phyloP scores from a whole-genome alignment of 2,888 invertebrate species.

The Hemistola chrysoprasaria region DNA sequence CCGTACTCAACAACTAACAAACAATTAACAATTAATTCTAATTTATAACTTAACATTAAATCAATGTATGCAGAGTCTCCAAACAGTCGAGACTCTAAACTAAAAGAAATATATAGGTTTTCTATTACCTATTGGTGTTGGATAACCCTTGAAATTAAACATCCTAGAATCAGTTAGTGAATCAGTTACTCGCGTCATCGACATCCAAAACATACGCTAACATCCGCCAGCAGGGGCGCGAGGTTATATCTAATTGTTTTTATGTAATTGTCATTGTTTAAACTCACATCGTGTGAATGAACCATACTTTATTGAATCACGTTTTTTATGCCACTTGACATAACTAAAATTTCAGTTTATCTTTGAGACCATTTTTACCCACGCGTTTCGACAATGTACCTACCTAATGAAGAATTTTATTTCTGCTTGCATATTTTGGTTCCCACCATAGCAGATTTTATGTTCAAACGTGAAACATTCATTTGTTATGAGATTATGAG shows the following conservation, averaged over 20 bases:
- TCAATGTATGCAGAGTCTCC: too few relatives aligned
- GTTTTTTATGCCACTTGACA: conserved; percentile 33
- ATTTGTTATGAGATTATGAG: conserved; percentile 1
- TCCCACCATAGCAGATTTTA: conserved; percentile 23
- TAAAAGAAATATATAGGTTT: too few relatives aligned
- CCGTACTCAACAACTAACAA: too few relatives aligned
- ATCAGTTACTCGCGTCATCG: conserved; percentile 51
- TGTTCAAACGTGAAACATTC: conserved; percentile 12
- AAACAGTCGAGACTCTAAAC: too few relatives aligned
- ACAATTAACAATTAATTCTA: too few relatives aligned
- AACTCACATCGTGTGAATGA: conserved; percentile 63
- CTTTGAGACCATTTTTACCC: conserved; percentile 19
- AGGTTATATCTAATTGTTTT: conserved; percentile 73
- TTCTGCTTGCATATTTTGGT: conserved; percentile 12
- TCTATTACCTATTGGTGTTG: too few relatives aligned
- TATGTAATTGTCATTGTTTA: conserved; percentile 73
- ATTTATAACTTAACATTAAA: too few relatives aligned
- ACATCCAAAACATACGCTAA: conserved; percentile 47
- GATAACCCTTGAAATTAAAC: conserved; percentile 24
- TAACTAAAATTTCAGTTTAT: conserved; percentile 26
- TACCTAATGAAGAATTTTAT: conserved; percentile 16
- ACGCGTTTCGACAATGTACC: conserved; percentile 21
- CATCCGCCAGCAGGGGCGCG: conserved; percentile 59
- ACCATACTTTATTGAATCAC: conserved; percentile 44
- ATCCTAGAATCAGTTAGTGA: too few relatives aligned